These are phyloP conservation scores for Panurus biarmicus DNA, from an alignment of 2,113 vertebrate genomes.

Conservation along the genomic window DNA sequence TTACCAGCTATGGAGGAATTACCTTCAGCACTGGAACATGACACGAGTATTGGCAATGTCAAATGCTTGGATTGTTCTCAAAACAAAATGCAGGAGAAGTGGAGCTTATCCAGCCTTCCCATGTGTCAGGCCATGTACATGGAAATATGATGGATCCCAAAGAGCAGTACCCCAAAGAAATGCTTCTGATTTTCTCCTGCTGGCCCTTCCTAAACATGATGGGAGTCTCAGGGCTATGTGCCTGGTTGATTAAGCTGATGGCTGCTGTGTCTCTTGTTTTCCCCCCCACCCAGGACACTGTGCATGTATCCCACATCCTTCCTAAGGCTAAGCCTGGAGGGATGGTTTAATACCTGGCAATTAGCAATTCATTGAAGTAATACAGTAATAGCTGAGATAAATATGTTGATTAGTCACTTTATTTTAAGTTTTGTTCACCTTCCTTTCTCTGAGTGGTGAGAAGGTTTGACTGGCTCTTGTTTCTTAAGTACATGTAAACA, in stretches of 20 bases:
- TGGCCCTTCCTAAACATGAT: background rate
- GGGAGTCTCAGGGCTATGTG: background rate
- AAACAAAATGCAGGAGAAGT: background rate
- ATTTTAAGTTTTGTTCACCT: background rate
- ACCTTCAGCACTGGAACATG: background rate
- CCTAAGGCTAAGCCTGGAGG: background rate
- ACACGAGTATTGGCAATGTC: background rate
- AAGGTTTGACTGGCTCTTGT: background rate
- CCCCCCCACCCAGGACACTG: background rate
- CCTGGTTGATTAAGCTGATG: background rate
- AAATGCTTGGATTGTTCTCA: background rate
- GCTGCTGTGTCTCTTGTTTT: background rate
- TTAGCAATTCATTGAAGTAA: background rate
- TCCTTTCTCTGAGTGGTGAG: background rate
- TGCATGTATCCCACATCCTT: background rate
- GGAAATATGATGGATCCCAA: background rate
- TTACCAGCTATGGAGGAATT: too few species aligned
- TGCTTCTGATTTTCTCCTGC: background rate
- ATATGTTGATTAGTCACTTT: background rate
- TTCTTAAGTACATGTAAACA: background rate
- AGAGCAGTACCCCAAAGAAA: background rate
- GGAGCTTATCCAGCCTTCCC: background rate
- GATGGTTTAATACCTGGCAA: background rate
- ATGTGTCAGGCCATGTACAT: background rate
- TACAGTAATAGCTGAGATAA: background rate